Conservation (phyloP, 2,113 vertebrate genomes). For the Calypte anna region DNA sequence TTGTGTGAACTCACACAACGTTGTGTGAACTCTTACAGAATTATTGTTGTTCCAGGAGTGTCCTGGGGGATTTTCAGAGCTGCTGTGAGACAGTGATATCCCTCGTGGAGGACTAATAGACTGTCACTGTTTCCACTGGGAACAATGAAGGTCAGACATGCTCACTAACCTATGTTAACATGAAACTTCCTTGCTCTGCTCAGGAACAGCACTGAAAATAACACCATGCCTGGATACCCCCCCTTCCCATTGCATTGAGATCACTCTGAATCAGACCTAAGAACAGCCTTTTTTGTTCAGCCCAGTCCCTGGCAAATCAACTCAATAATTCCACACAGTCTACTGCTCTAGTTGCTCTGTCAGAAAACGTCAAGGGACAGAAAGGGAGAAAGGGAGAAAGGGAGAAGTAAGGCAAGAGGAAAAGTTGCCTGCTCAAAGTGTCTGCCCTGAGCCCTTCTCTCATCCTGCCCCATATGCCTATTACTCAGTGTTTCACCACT, state of each 20-base stretch:
- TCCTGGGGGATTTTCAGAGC: constrained; percentile 59
- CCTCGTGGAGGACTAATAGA: constrained; percentile 62
- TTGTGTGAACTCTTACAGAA: constrained; percentile 50
- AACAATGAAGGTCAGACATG: constrained; percentile 67
- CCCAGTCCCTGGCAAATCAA: not conserved
- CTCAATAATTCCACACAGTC: not conserved
- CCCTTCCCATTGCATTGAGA: not conserved
- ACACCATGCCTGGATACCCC: not conserved
- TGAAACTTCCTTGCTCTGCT: constrained; percentile 23
- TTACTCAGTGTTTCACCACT: not conserved
- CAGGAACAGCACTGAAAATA: constrained; percentile 2
- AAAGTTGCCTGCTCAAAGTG: not conserved
- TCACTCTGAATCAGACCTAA: not conserved
- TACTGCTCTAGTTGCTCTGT: not conserved
- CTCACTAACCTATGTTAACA: constrained; percentile 55
- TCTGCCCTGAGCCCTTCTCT: not conserved
- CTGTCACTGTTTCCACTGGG: constrained; percentile 60
- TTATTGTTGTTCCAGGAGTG: constrained; percentile 61
- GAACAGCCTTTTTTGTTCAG: not conserved
- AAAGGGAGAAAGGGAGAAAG: not conserved
- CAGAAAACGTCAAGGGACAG: not conserved
- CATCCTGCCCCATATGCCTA: not conserved
- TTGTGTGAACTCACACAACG: constrained; percentile 21
- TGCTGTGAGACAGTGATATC: constrained; percentile 63
- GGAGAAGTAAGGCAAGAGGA: not conserved